A percentile compares a stretch with the other conserved stretches of the same genome.
phyloP scores from a whole-genome alignment of 1,140 invertebrate genomes.

The Bombus superbus region DNA sequence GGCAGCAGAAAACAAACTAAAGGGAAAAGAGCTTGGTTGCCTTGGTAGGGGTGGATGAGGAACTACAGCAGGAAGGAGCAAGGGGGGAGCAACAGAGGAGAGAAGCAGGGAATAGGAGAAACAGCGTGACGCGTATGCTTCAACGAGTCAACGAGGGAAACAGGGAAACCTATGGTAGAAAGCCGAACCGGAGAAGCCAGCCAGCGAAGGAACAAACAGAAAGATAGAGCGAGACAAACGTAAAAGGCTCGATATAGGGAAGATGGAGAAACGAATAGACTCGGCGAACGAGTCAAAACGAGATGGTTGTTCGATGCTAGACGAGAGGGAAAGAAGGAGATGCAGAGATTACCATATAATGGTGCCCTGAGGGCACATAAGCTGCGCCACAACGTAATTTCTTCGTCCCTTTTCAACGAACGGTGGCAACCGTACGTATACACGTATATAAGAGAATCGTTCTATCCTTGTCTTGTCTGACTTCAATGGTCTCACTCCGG shows the following conservation, averaged over 20 bases:
- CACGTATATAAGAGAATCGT: constrained; percentile 31
- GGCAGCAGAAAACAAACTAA: constrained; percentile 79
- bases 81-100: constrained; percentile 3
- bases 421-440: constrained; percentile 70
- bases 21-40: constrained; percentile 57
- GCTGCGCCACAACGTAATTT: constrained; percentile 77
- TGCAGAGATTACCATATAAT: constrained; percentile 81
- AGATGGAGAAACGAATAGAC: constrained; percentile 24
- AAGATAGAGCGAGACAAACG: neutral
- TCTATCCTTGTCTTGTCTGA: constrained; percentile 23
- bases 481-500: neutral
- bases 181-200: constrained; percentile 31
- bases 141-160: constrained; percentile 33
- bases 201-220: neutral
- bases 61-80: constrained; percentile 1
- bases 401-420: constrained; percentile 78
- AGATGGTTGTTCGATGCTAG: constrained; percentile 46
- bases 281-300: constrained; percentile 48
- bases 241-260: neutral
- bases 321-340: constrained; percentile 71
- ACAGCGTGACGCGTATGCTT: constrained; percentile 61
- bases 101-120: constrained; percentile 62
- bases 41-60: constrained; percentile 3
- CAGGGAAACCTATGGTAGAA: constrained; percentile 35
- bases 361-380: constrained; percentile 79